phyloP scores from a whole-genome alignment of 2,888 invertebrate species.

The Standfussiana lucernea region DNA sequence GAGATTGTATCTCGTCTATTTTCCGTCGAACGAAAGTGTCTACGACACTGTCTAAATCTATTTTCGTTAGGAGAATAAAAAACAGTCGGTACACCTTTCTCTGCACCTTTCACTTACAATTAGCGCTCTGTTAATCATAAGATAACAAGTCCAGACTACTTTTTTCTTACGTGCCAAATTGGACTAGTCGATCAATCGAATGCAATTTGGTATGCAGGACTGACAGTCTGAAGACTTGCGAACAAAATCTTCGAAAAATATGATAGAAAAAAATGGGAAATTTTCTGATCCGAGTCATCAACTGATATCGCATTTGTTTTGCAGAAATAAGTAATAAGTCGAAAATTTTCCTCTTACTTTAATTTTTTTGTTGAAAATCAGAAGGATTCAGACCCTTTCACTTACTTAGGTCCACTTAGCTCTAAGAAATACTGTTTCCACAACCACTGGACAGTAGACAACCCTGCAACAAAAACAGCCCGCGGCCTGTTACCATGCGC shows the following conservation, averaged over 20 bases:
- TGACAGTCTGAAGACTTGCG: conserved; percentile 21
- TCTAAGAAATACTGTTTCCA: background rate
- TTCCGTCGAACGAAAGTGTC: conserved; percentile 66
- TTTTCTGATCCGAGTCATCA: background rate
- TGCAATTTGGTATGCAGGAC: conserved; percentile 58
- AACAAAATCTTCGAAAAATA: background rate
- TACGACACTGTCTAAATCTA: conserved; percentile 71
- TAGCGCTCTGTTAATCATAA: conserved; percentile 88
- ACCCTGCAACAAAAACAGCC: conserved; percentile 31
- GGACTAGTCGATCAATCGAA: conserved; percentile 75
- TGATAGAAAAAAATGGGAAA: background rate
- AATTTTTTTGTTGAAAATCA: background rate
- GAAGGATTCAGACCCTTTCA: background rate
- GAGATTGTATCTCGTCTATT: conserved; percentile 59
- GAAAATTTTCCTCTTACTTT: background rate
- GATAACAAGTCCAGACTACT: conserved; percentile 78
- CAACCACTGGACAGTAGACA: conserved; percentile 15
- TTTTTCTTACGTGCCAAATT: conserved; percentile 76
- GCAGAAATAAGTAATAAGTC: background rate
- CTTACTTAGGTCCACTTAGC: background rate
- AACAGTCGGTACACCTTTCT: conserved; percentile 80
- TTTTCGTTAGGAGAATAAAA: conserved; percentile 74
- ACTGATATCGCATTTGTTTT: background rate
- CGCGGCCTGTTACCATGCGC: conserved; percentile 38
- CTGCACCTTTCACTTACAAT: conserved; percentile 87